Evolutionary conservation across 92 coral and sea anemone species (phyloP), one percentile per base, ranked within the genome.

Genomic region (Virgularia gustaviana): DNA sequence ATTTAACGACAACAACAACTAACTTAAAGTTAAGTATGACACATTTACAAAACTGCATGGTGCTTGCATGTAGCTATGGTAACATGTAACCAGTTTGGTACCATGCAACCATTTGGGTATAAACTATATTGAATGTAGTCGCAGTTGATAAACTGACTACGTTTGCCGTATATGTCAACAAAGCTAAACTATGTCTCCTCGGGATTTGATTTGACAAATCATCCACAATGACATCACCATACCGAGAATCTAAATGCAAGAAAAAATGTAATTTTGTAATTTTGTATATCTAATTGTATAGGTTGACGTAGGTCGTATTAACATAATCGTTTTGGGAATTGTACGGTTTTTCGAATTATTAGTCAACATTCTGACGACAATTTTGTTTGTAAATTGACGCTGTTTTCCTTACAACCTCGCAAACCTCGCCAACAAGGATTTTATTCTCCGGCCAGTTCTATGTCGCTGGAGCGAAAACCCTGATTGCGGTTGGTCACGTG

Each of bases 181-280:
- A 7, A 7, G 8, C 53, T 68, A 68, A 6, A 45, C 75, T 29
- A 31, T 30, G 3, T 68, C 75, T 49, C 75, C 75, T 35, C 45
- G 24, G 15, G 60, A 24, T 38, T 68, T 68, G 42, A 68, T 68
- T 25, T 49, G 60, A 33, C 75, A 68, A 54, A 68, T 49, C 75
- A 68, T 28, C 75, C 75, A 68, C 36, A 68, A 12, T 68, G 75
- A 31, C 75, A 68, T 68, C 24, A 68, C 61, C 75, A 68, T 68
- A 11, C 75, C 75, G 51, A 68, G 75, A 19, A 68, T 68, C 75
- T 68, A 66, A 44, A 66, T 10, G 30, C 10, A 10, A 57, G 28
- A 19, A 7, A 36, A 23, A 10, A 31, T 10, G 5, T 57, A 1
- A 19, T 6, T 16, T 10, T n/a, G n/a, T n/a, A n/a, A n/a, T n/a